Percentiles rank a stretch among this genome's conserved stretches.
phyloP scores from a whole-genome alignment of 1,140 invertebrate species.

The Zaprionus lachaisei region DNA sequence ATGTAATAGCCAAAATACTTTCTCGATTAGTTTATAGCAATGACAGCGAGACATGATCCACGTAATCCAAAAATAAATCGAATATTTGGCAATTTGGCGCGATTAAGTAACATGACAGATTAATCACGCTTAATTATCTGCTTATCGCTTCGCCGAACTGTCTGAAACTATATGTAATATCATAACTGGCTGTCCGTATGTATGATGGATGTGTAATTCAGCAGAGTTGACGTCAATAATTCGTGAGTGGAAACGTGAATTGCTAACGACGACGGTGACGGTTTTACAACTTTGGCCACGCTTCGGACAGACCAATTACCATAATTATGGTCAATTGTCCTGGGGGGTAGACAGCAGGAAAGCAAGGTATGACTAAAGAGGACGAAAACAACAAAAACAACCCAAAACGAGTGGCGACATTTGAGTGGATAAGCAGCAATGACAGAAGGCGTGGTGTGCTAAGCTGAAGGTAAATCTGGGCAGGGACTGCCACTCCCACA shows the following conservation, averaged over 20 bases:
- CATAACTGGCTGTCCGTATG: background rate
- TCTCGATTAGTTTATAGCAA: background rate
- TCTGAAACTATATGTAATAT: background rate
- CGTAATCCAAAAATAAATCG: background rate
- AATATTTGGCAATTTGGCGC: background rate
- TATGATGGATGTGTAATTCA: conserved; percentile 20
- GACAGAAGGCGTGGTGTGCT: background rate
- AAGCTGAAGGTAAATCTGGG: conserved; percentile 3
- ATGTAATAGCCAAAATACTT: no score
- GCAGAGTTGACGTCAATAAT: conserved; percentile 25
- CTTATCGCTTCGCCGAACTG: background rate
- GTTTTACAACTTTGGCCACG: conserved; percentile 4
- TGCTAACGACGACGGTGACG: background rate
- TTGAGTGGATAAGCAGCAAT: conserved; percentile 6
- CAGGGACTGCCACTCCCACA: background rate
- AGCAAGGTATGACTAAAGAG: background rate
- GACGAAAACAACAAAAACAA: conserved; percentile 2
- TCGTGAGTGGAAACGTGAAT: conserved; percentile 10
- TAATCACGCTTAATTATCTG: background rate
- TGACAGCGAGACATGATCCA: background rate
- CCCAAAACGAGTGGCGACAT: background rate
- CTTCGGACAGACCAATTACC: conserved; percentile 17
- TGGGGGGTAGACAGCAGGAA: no score
- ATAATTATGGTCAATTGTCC: conserved; percentile 31
- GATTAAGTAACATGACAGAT: background rate